Conservation (phyloP, 2,113 vertebrate genomes). For the Laticauda colubrina region DNA sequence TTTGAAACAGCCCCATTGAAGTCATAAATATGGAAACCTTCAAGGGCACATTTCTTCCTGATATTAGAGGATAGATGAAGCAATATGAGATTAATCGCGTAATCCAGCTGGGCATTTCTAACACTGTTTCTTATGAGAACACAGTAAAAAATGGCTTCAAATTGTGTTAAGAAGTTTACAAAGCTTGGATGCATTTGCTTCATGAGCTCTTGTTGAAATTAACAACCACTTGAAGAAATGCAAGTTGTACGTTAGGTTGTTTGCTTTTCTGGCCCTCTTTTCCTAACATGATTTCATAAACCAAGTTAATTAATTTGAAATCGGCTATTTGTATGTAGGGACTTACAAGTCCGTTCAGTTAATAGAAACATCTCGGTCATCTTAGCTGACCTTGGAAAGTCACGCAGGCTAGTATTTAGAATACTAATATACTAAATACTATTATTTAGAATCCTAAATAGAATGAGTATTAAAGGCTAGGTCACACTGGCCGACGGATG, state of each 20-base stretch:
- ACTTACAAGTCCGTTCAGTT: no score
- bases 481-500: no score
- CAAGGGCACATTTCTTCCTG: constrained; percentile 20
- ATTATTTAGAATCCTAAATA: no score
- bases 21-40: constrained; percentile 48
- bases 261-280: background rate
- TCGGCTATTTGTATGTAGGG: no score
- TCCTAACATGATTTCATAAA: background rate
- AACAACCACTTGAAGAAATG: background rate
- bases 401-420: no score
- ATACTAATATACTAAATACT: no score
- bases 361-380: no score
- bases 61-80: constrained; percentile 31
- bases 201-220: background rate
- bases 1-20: constrained; percentile 49
- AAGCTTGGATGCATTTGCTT: background rate
- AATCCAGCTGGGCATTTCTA: constrained; percentile 28
- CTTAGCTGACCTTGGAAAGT: no score
- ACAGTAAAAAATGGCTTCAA: constrained; percentile 3
- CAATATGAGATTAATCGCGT: constrained; percentile 35
- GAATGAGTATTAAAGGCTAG: no score
- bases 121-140: constrained; percentile 5
- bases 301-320: background rate
- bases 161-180: background rate
- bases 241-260: background rate